Percentiles rank a stretch among this genome's conserved stretches.
These are phyloP conservation scores for Crocidura indochinensis DNA, from an alignment of 2,797 vertebrate species.

Conservation along the genomic window DNA sequence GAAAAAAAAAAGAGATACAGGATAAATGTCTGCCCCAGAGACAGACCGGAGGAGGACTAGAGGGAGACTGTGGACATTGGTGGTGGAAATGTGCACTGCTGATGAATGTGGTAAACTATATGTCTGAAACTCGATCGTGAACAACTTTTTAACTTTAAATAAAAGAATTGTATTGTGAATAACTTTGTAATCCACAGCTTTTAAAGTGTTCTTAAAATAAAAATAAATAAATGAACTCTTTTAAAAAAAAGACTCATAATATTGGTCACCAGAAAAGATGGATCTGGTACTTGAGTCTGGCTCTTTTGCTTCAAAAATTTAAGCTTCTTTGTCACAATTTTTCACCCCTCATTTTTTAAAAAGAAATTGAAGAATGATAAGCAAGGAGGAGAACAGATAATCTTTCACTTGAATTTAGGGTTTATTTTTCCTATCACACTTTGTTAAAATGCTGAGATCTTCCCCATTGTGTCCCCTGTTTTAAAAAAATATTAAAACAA, in stretches of 20 bases:
- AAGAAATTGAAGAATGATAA: constrained; percentile 48
- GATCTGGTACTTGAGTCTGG: neutral
- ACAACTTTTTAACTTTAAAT: no score
- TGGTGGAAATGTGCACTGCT: no score
- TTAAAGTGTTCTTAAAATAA: no score
- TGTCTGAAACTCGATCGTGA: no score
- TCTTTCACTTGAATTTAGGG: neutral
- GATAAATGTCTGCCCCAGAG: no score
- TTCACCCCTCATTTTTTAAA: neutral
- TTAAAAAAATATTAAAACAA: constrained; percentile 44
- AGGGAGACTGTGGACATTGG: no score
- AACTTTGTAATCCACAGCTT: no score
- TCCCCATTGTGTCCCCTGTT: neutral
- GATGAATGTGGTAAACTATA: no score
- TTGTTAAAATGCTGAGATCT: constrained; percentile 48
- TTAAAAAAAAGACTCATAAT: constrained; percentile 14
- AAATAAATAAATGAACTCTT: no score
- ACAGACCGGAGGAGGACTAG: no score
- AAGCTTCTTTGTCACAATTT: neutral
- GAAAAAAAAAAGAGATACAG: no score
- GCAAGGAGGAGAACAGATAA: constrained; percentile 54
- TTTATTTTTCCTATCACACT: neutral
- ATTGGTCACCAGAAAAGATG: neutral
- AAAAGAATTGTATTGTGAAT: no score
- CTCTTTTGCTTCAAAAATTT: neutral